Base-by-base conservation (phyloP, 2,113 vertebrate genomes). In the Gadus chalcogrammus region DNA sequence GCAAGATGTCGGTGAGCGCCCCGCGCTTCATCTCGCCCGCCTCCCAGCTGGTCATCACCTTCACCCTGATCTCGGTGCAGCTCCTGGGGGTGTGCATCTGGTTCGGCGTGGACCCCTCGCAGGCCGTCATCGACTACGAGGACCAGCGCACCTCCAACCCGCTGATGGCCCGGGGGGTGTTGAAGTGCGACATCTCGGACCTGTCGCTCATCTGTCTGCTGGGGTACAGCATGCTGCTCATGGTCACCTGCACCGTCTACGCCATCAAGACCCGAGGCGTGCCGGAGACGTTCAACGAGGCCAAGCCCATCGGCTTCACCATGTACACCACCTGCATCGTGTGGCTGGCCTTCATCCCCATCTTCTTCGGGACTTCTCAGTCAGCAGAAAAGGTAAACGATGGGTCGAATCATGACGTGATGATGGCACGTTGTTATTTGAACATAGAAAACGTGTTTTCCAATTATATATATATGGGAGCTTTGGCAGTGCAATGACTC, bases 291-390 rank as follows among this genome's bases (percentile, higher is more conserved):
- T 98, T 98, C 91, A 98, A 98, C 0, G 96, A 98, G 91, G 96
- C 96, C 89, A 98, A 98, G 90, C 96, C 96, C 82, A 98, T 98
- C 1, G 96, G 96, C 85, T 97, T 98, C 90, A 98, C 96, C 90
- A 98, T 98, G 96, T 98, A 98, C 88, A 98, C 96, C 71, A 98
- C 96, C 78, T 98, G 96, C 88, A 98, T 98, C 28, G 94, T 98
- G 66, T 98, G 96, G 96, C 93, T 98, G 0, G 96, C 96, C 75
- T 98, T 98, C 91, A 98, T 98, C 80, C 96, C 96, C 52, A 98
- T 98, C 87, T 98, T 98, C 91, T 98, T 98, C 56, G 96, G 96
- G 73, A 98, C 96, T 3, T 96, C 96, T 0, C 96, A 98, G 88
- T 98, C 96, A 0, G 93, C 90, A 15, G 93, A 94, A 69, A 92